Evolutionary conservation across 2,797 vertebrate species (phyloP).

Genomic region (Mus spretus): DNA sequence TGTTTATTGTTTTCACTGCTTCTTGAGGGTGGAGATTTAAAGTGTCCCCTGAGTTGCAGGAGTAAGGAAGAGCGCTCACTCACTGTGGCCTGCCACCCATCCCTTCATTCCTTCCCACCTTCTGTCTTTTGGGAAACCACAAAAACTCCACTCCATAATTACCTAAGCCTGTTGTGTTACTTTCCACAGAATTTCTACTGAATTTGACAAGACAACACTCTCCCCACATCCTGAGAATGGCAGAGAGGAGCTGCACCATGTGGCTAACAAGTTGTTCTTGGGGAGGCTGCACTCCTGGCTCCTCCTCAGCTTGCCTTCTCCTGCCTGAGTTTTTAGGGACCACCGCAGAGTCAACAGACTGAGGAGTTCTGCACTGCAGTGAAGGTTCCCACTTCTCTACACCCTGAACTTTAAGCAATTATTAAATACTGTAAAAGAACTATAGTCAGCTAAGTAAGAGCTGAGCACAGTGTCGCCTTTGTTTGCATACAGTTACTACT

Average conservation of each 20-base stretch:
- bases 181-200: background rate
- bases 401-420: background rate
- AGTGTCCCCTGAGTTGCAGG: background rate
- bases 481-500: background rate
- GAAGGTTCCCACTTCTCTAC: background rate
- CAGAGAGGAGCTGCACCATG: background rate
- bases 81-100: no score
- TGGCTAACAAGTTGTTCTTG: background rate
- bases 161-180: background rate
- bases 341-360: background rate
- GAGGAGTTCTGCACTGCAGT: background rate
- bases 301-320: background rate
- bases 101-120: background rate
- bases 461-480: background rate
- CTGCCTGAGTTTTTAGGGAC: background rate
- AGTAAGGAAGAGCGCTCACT: background rate
- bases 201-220: background rate
- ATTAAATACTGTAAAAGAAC: background rate
- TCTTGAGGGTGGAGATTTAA: background rate
- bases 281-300: background rate
- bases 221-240: background rate
- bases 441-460: background rate
- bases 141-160: background rate
- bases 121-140: background rate
- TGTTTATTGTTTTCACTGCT: background rate